Conservation (phyloP, 2,113 vertebrate species). For the Paramormyrops kingsleyae region DNA sequence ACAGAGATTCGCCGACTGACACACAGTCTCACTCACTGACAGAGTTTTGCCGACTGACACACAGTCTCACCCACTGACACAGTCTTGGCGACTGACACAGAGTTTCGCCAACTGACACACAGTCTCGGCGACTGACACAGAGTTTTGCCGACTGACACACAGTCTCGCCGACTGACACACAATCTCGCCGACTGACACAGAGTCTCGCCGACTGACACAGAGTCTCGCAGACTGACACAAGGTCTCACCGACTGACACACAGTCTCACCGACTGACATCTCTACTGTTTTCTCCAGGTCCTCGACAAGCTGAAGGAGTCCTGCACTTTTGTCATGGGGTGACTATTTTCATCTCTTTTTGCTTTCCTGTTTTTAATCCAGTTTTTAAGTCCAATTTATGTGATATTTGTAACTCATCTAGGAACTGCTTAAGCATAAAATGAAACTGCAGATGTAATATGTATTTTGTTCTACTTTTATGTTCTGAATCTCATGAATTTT, state of each 20-base stretch:
- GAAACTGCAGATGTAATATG: background rate
- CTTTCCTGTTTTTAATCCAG: too few relatives aligned
- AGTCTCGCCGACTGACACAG: background rate
- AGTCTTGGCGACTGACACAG: too few relatives aligned
- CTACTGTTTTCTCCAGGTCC: conserved; percentile 63
- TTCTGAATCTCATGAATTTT: background rate
- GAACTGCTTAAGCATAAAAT: background rate
- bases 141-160: too few relatives aligned
- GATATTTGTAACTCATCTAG: background rate
- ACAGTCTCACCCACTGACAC: too few relatives aligned
- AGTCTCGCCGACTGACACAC: too few relatives aligned
- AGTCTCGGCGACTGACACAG: background rate
- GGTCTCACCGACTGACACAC: too few relatives aligned
- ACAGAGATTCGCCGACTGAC: background rate
- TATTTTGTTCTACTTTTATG: background rate
- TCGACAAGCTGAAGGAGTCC: conserved; percentile 87
- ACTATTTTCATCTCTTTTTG: conserved; percentile 32
- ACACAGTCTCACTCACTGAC: too few relatives aligned
- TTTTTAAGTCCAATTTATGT: background rate
- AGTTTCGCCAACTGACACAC: too few relatives aligned
- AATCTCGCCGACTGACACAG: too few relatives aligned
- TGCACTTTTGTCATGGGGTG: conserved; percentile 92
- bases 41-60: background rate
- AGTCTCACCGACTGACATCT: background rate
- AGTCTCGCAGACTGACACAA: too few relatives aligned